Conservation (phyloP, 2,113 vertebrate species). For the Phodopus roborovskii region DNA sequence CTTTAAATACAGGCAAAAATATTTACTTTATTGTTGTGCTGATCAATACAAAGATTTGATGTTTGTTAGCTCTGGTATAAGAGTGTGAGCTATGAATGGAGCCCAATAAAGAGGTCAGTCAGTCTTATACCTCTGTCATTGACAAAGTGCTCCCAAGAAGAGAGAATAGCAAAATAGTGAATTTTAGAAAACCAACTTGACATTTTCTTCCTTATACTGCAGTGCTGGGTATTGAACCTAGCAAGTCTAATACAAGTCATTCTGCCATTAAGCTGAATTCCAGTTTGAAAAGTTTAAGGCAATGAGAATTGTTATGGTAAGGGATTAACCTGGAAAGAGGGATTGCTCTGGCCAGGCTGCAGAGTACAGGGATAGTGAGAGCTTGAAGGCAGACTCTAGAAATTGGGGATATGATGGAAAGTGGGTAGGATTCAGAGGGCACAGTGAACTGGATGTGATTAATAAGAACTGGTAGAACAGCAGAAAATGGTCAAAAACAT, state of each 20-base stretch:
- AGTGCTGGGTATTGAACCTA: too few species aligned
- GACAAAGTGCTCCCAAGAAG: background rate
- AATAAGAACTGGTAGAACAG: too few species aligned
- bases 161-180: background rate
- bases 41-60: background rate
- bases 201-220: background rate
- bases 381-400: background rate
- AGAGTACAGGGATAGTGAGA: background rate
- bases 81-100: background rate
- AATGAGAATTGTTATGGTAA: background rate
- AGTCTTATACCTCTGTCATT: background rate
- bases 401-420: background rate
- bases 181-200: background rate
- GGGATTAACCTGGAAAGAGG: background rate
- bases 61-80: background rate
- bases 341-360: background rate
- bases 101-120: background rate
- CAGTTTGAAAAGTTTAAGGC: background rate
- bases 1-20: background rate
- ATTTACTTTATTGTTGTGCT: background rate
- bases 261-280: background rate
- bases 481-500: too few species aligned
- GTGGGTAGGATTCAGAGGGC: background rate
- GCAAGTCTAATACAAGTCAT: background rate
- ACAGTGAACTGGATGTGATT: background rate